Conservation (phyloP, 2,888 invertebrate genomes). For the Chymomyza fuscimana region DNA sequence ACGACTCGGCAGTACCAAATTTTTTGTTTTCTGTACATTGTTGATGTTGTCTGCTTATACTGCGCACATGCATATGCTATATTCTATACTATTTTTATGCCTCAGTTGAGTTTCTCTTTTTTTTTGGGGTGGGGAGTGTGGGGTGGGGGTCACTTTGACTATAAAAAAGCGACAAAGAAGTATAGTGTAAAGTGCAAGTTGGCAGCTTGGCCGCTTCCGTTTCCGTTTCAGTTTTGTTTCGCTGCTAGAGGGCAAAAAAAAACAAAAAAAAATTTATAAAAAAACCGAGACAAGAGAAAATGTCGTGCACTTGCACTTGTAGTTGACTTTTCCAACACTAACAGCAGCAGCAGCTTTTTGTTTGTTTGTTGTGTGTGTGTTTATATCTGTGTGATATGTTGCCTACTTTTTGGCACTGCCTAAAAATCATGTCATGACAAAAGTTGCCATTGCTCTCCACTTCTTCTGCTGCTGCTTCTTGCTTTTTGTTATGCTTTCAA, state of each 20-base stretch:
- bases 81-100: background rate
- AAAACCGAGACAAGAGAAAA: conserved; percentile 26
- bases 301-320: conserved; percentile 35
- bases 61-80: background rate
- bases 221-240: conserved; percentile 54
- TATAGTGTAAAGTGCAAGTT: conserved; percentile 63
- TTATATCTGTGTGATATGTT: background rate
- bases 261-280: conserved; percentile 20
- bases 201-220: conserved; percentile 63
- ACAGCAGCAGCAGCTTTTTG: conserved; percentile 22
- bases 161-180: conserved; percentile 35
- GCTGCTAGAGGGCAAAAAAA: conserved; percentile 41
- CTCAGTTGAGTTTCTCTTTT: background rate
- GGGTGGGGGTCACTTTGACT: background rate
- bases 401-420: conserved; percentile 40
- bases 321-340: conserved; percentile 38
- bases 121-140: background rate
- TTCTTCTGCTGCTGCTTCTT: background rate
- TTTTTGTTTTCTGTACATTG: background rate
- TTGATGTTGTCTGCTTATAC: background rate
- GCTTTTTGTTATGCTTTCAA: conserved; percentile 3
- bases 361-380: conserved; percentile 39
- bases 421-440: conserved; percentile 43
- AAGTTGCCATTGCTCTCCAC: conserved; percentile 42
- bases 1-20: background rate